Percentiles rank a stretch among this genome's conserved stretches.
Conservation (phyloP, 2,113 vertebrate genomes). For the Sinocyclocheilus maitianheensis region DNA sequence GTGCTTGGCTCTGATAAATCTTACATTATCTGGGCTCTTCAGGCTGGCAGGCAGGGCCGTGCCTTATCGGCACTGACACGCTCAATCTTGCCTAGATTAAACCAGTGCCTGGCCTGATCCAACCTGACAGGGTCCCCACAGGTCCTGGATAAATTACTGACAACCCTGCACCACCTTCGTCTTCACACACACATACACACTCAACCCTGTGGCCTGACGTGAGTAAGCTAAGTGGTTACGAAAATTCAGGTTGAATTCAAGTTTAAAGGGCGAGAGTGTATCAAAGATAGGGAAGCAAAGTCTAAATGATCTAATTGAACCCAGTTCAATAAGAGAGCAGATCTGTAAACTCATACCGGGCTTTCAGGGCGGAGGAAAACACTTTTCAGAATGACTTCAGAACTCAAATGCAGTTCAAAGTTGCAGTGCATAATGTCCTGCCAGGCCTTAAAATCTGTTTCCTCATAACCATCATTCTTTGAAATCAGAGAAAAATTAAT, state of each 20-base stretch:
- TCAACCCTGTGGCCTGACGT: slow-evolving; percentile 28
- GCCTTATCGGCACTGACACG: slow-evolving; percentile 73
- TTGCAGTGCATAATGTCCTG: not conserved
- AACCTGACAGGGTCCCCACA: slow-evolving; percentile 65
- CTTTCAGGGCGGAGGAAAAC: not conserved
- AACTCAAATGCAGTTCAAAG: not conserved
- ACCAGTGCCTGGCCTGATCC: slow-evolving; percentile 66
- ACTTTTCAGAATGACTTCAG: not conserved
- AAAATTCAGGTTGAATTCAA: slow-evolving; percentile 26
- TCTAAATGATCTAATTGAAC: slow-evolving; percentile 31
- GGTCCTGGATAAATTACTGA: slow-evolving; percentile 65
- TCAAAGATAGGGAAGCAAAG: slow-evolving; percentile 6
- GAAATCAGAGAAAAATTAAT: not conserved
- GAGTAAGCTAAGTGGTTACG: slow-evolving; percentile 38
- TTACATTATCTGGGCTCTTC: slow-evolving; percentile 73
- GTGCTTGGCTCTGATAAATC: slow-evolving; percentile 72
- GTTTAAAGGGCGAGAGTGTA: slow-evolving; percentile 18
- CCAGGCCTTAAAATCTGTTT: not conserved
- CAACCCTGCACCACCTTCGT: slow-evolving; percentile 55
- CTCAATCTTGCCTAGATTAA: slow-evolving; percentile 75
- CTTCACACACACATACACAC: slow-evolving; percentile 34
- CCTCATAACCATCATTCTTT: not conserved
- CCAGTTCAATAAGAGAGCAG: slow-evolving; percentile 1
- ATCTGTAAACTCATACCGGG: not conserved
- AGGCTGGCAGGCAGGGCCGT: slow-evolving; percentile 69